phyloP scores from a whole-genome alignment of 2,797 vertebrate species.

The Florisuga fusca region DNA sequence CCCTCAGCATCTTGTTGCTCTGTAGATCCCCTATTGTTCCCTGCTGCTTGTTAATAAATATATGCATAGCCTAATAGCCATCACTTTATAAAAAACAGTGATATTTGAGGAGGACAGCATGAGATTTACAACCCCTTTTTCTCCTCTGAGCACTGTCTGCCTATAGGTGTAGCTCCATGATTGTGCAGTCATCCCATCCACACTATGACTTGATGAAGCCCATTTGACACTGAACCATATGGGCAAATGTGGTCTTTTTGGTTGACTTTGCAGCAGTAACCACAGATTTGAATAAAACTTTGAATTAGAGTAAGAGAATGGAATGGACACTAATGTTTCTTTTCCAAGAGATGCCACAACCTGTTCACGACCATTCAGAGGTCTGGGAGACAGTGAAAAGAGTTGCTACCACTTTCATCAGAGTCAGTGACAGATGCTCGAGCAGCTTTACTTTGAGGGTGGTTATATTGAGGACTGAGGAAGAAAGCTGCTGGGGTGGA shows the following conservation, averaged over 20 bases:
- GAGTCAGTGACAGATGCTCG: not conserved
- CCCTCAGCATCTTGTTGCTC: not conserved
- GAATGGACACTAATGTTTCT: not conserved
- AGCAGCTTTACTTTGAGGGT: not conserved
- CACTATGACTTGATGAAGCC: not conserved
- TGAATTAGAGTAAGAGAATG: not conserved
- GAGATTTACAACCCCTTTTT: not conserved
- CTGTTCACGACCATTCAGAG: not conserved
- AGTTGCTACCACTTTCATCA: not conserved
- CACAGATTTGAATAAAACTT: not conserved
- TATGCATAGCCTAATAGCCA: not conserved
- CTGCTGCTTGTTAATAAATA: not conserved
- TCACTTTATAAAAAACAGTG: not conserved
- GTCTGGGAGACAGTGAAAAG: not conserved
- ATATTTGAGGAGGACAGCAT: not conserved
- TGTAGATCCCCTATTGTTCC: not conserved
- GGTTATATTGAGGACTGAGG: not conserved
- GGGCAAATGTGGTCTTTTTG: not conserved
- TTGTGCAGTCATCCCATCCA: not conserved
- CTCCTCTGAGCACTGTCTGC: not conserved
- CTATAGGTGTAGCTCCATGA: not conserved
- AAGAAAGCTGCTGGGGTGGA: not conserved
- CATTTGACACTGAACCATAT: not conserved
- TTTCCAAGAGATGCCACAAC: not conserved
- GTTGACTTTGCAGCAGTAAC: not conserved